Base-by-base conservation (phyloP, 30 jellyfish, hydroid and myxozoan genomes). In the Aurelia sp. region DNA sequence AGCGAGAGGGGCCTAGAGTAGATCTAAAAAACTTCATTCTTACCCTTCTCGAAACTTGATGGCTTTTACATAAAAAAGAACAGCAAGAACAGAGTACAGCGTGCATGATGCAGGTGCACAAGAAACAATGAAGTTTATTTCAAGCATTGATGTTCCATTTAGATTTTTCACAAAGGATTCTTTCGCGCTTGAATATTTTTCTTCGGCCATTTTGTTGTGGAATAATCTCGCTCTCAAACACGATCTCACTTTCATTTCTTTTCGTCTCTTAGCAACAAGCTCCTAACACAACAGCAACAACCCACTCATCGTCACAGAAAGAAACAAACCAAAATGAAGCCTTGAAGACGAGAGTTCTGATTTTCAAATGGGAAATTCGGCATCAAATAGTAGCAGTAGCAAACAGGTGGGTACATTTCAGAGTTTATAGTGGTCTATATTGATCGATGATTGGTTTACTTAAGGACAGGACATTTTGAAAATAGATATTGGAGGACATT, bases 121-220 rank as follows among this genome's bases (percentile, higher is more conserved):
- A 16, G 79, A 18, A 8, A 48, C 73, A 2, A 86, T 68, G 0
- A 73, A 73, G 4, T 47, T 35, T 19, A 86, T 62, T 35, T 86
- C 95, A 10, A 74, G 40, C 17, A 86, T 51, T 6, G 95, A 59
- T 4, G 95, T 86, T 20, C 95, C 95, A 44, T 86, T 75, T 2
- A 52, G 85, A 68, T 68, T 74, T 12, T 58, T 74, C 30, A 73
- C 81, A 48, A 86, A 75, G 41, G 66, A 16, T 55, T 74, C 89
- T 35, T 75, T 85, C 15, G 20, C 90, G 57, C 22, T 22, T 35
- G 82, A 48, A 80, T 84, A 80, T 62, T 84, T 71, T 48, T 72
- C 76, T 15, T 22, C 53, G 21, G 76, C 53, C 50, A 66, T 66
- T 9, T 66, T 30, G 23, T 66, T 23, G 68, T 3, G 8, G 15